Base-by-base conservation (phyloP, 2,888 invertebrate genomes). In the Eristalis pertinax region DNA sequence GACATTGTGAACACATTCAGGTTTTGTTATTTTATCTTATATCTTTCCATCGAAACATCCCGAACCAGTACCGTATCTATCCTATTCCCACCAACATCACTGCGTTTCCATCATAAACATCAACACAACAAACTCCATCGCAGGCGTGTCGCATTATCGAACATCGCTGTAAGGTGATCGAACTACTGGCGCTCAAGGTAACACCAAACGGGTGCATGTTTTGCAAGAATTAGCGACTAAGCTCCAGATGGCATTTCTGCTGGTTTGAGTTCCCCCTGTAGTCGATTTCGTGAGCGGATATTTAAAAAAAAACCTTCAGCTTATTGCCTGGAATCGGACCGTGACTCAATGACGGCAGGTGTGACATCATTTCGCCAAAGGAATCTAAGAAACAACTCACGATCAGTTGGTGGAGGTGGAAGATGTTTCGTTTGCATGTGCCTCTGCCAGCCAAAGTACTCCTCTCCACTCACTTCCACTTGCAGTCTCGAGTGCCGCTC, bases 141-240 rank as follows among this genome's bases (percentile, higher is more conserved):
- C 35, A 35, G 11, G 10, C 19, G 13, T 50, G 1, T 15, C 50
- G 26, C 1, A 29, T n/a, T 50, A n/a, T 8, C 1, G 19, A 5
- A 4, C 32, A 32, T 5, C 19, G 7, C 19, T 19, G 19, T 4
- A 41, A 68, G 69, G 64, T 82, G 70, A 76, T 67, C 82, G 82
- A 82, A 82, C 76, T 70, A 60, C 35, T n/a, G 26, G 22, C 62
- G 65, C 26, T 82, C 76, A 82, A 82, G 76, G 76, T 60, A 32
- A 81, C 0, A 32, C 8, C 60, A 29, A 64, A 29, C 19, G 64
- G 35, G 29, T 70, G 70, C 70, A n/a, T 15, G 62, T 38, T 62
- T 65, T 35, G 50, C 35, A 65, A 67, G 50, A 72, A 70, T 74
- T 68, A 68, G 68, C 68, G 65, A 70, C 60, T 43, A 56, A 68